Evolutionary conservation across 2,113 vertebrate genomes (phyloP), one percentile per base, ranked within the genome.

Genomic region (Semnopithecus entellus): DNA sequence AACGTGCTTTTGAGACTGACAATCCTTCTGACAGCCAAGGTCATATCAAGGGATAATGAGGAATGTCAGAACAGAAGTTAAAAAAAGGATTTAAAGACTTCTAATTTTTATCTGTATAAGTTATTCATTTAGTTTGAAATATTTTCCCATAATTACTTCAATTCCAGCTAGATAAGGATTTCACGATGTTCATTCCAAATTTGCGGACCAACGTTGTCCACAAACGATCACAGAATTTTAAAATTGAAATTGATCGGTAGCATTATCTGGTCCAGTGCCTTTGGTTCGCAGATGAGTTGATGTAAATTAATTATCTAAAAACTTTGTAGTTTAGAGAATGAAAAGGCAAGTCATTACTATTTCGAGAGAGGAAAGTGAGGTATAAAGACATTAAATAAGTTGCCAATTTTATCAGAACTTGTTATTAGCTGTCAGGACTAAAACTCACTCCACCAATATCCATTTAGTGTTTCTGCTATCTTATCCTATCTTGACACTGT

Each of bases 291-390:
- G 59, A 93, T 76, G 68, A 82, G 73, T 52, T 95, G 80, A 89
- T 86, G 32, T 83, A 96, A 96, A 93, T 90, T 95, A 97, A 95
- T 95, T 97, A 95, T 75, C 87, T 95, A 96, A 94, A 94, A 93
- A 50, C 17, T 92, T 91, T n/a, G 38, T 38, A 61, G 50, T 22
- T 79, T 55, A 72, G 89, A 87, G 61, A 90, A 89, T 82, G 38
- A 40, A 80, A 88, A 94, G 78, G 48, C 23, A 76, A 90, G n/a
- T 92, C 30, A 80, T 82, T 94, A 88, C 55, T 40, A 82, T 90
- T 95, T 95, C 25, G 45, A n/a, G 35, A 32, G 17, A 91, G 43
- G 48, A 92, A 79, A 91, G 57, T 0, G 2, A 91, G 45, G 48
- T 55, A 85, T 83, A 50, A 90, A 97, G 32, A 89, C 27, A 76